Conservation (phyloP, 2,888 invertebrate species). For the Thumatha senex region DNA sequence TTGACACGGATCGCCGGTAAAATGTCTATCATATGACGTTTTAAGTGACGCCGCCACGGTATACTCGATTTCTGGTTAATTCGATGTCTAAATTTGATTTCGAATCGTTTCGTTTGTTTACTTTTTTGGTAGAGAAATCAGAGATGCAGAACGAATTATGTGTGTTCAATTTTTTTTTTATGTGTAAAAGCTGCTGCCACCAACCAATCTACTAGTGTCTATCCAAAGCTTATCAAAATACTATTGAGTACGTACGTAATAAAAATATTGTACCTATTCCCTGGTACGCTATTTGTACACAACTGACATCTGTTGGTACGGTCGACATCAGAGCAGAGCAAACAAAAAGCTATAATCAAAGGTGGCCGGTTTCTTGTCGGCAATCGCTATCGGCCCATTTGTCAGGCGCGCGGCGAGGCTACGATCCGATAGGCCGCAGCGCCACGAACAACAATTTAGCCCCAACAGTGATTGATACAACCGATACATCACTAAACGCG, state of each 20-base stretch:
- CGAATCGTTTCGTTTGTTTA: conserved; percentile 19
- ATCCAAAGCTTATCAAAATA: conserved; percentile 23
- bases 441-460: conserved; percentile 73
- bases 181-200: neutral
- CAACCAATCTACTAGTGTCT: neutral
- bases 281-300: conserved; percentile 30
- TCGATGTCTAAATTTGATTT: conserved; percentile 20
- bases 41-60: conserved; percentile 38
- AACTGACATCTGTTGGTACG: conserved; percentile 33
- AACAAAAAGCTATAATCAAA: conserved; percentile 43
- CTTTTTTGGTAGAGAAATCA: conserved; percentile 21
- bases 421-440: conserved; percentile 62
- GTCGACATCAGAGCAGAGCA: conserved; percentile 24
- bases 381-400: conserved; percentile 53
- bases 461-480: conserved; percentile 79
- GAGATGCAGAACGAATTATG: conserved; percentile 4
- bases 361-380: conserved; percentile 37
- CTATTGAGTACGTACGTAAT: conserved; percentile 22
- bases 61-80: conserved; percentile 25
- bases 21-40: conserved; percentile 55
- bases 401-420: conserved; percentile 49
- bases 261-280: too few relatives aligned
- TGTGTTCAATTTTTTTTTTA: too few relatives aligned
- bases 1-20: conserved; percentile 55
- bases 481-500: conserved; percentile 82